phyloP scores from a whole-genome alignment of 2,113 vertebrate genomes.

The Phyllostomus hastatus region DNA sequence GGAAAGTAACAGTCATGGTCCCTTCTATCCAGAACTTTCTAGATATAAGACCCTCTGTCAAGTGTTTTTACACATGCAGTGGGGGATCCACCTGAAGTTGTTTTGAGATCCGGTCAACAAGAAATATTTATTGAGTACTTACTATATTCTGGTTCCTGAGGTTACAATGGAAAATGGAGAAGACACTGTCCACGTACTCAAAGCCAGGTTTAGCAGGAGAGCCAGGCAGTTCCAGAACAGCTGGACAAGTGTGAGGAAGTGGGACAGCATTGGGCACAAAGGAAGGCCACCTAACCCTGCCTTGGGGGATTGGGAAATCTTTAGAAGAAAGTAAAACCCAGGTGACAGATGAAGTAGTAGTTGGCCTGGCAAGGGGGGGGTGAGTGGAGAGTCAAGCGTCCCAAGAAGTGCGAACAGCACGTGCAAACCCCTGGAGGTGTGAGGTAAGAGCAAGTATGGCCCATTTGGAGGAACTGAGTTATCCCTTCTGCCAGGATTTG shows the following conservation, averaged over 20 bases:
- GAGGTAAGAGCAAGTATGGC: not conserved
- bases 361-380: not conserved
- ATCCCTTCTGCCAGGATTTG: not conserved
- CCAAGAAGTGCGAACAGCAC: not conserved
- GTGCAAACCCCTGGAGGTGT: not conserved
- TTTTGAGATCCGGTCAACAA: not conserved
- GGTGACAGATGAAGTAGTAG: not conserved
- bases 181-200: not conserved
- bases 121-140: not conserved
- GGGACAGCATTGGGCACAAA: not conserved
- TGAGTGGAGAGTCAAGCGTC: not conserved
- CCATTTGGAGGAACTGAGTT: not conserved
- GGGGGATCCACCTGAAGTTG: not conserved
- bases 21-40: not conserved
- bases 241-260: not conserved
- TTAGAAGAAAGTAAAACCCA: not conserved
- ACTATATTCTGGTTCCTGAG: not conserved
- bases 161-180: not conserved
- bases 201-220: not conserved
- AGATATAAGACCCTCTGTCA: not conserved
- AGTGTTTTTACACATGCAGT: not conserved
- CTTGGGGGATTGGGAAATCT: not conserved
- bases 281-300: not conserved
- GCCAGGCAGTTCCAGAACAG: not conserved
- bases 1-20: not conserved